Evolutionary conservation across 1,140 invertebrate species (phyloP).

Genomic region (Cotesia glomerata): DNA sequence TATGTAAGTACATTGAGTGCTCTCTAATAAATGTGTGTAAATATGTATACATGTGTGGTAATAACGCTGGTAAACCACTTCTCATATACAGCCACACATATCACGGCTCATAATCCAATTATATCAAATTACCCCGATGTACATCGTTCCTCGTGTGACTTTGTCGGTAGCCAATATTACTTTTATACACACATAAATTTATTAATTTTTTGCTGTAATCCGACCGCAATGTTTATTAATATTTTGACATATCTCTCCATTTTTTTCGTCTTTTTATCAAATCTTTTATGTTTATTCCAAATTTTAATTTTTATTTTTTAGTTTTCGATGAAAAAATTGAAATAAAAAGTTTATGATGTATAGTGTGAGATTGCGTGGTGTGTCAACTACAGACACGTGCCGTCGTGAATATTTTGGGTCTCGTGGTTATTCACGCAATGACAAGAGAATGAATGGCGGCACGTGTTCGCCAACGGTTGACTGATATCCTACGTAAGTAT

Average conservation of each 20-base stretch:
- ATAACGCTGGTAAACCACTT: conserved; percentile 47
- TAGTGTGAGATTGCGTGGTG: conserved; percentile 15
- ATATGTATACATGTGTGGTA: not conserved
- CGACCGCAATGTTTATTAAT: not conserved
- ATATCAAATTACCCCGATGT: conserved; percentile 55
- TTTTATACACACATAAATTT: not conserved
- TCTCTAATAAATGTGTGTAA: conserved; percentile 44
- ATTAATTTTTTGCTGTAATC: not conserved
- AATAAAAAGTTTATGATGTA: conserved; percentile 5
- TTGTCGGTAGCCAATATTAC: not conserved
- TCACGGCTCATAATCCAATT: conserved; percentile 58
- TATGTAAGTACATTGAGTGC: conserved; percentile 51
- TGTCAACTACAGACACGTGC: conserved; percentile 43
- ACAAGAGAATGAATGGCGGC: conserved; percentile 58
- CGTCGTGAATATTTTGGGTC: conserved; percentile 53
- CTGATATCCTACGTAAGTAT: conserved; percentile 51
- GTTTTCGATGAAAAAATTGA: not conserved
- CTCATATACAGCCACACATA: conserved; percentile 50
- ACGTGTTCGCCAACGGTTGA: conserved; percentile 57
- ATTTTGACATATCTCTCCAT: not conserved
- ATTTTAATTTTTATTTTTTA: not conserved
- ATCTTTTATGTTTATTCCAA: not conserved
- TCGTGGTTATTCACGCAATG: conserved; percentile 58
- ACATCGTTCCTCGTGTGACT: conserved; percentile 31
- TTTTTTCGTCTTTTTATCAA: not conserved